Conservation (phyloP, 2,113 vertebrate species). For the Perognathus longimembris region DNA sequence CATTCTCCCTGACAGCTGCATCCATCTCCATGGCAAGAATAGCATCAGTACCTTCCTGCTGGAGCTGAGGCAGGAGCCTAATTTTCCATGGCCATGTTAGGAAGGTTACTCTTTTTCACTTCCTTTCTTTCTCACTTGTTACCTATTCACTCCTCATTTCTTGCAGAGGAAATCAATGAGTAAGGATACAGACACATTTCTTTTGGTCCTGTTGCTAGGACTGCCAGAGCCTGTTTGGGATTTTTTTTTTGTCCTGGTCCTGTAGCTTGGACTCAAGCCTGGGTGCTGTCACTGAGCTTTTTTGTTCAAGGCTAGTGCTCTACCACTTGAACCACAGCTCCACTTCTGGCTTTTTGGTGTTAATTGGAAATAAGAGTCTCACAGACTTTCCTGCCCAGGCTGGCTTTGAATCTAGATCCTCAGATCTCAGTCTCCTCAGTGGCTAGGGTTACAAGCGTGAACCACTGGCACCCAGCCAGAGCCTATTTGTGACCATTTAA, state of each 20-base stretch:
- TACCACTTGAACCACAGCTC: too few relatives aligned
- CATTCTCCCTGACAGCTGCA: not conserved
- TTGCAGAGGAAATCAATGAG: not conserved
- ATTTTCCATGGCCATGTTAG: not conserved
- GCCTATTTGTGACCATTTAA: not conserved
- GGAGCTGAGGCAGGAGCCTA: not conserved
- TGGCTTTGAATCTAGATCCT: too few relatives aligned
- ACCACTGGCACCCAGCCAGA: too few relatives aligned
- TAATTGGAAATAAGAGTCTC: too few relatives aligned
- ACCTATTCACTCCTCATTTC: not conserved
- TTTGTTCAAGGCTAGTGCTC: too few relatives aligned
- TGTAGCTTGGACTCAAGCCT: too few relatives aligned
- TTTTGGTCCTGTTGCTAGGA: not conserved
- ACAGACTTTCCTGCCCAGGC: too few relatives aligned
- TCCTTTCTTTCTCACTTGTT: not conserved
- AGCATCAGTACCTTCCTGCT: not conserved
- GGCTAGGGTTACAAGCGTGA: too few relatives aligned
- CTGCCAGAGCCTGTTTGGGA: not conserved
- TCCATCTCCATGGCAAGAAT: not conserved
- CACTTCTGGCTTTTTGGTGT: too few relatives aligned
- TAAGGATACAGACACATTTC: not conserved
- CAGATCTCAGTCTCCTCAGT: too few relatives aligned
- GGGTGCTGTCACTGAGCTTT: too few relatives aligned
- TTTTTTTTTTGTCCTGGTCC: too few relatives aligned
- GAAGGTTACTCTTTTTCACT: not conserved